Conservation (phyloP, 2,888 invertebrate genomes). For the Drosophila affinis region DNA sequence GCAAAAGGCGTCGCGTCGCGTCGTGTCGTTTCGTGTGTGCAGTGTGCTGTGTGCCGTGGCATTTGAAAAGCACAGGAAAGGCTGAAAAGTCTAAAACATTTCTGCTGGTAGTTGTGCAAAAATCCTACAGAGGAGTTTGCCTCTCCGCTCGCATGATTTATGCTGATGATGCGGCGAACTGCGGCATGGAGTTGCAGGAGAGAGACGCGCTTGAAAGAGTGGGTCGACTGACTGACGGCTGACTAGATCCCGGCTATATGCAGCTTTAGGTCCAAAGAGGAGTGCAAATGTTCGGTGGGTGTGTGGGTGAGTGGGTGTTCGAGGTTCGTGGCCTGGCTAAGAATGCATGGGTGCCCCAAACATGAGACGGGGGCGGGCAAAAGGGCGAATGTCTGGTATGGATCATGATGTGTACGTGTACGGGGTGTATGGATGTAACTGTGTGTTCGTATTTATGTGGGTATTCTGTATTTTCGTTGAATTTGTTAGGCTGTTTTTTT, state of each 20-base stretch:
- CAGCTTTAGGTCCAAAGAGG: background rate
- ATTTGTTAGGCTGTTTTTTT: constrained; percentile 77
- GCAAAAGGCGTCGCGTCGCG: constrained; percentile 65
- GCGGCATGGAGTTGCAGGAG: constrained; percentile 20
- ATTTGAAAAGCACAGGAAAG: constrained; percentile 49
- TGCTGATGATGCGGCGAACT: constrained; percentile 67
- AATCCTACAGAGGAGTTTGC: constrained; percentile 52
- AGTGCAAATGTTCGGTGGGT: constrained; percentile 23
- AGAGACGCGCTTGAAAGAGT: constrained; percentile 19
- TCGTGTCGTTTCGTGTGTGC: constrained; percentile 38
- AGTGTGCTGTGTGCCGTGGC: constrained; percentile 33
- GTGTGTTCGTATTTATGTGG: constrained; percentile 22
- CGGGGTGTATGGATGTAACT: constrained; percentile 20
- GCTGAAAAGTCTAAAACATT: constrained; percentile 30
- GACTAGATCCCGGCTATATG: background rate
- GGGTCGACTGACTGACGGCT: constrained; percentile 31
- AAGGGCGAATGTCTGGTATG: constrained; percentile 34
- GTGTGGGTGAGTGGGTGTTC: constrained; percentile 30
- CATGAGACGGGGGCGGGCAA: constrained; percentile 8
- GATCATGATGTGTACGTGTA: constrained; percentile 23
- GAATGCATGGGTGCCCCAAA: constrained; percentile 4
- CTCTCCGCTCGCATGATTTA: constrained; percentile 68
- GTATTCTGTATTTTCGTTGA: constrained; percentile 38
- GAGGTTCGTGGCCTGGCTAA: constrained; percentile 25
- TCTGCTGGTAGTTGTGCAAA: constrained; percentile 44